These are phyloP conservation scores for Anticlea derivata DNA, from an alignment of 2,888 invertebrate species.

Conservation along the genomic window DNA sequence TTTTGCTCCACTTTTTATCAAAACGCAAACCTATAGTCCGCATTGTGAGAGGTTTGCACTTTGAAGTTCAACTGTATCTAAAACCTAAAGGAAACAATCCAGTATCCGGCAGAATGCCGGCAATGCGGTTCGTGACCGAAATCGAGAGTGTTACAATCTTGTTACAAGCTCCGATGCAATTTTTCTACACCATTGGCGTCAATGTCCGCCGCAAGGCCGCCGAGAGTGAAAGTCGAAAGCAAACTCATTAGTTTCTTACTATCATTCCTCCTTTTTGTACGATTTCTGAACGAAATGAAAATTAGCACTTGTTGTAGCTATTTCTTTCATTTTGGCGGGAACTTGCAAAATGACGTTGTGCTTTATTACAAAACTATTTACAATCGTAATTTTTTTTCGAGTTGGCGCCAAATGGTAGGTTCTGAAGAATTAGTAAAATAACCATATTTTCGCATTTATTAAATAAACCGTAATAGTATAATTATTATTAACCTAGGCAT, in stretches of 20 bases:
- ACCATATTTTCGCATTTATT: too few relatives aligned
- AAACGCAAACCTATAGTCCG: background rate
- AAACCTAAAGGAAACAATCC: background rate
- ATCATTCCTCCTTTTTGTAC: slow-evolving; percentile 43
- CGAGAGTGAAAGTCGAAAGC: slow-evolving; percentile 73
- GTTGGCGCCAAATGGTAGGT: too few relatives aligned
- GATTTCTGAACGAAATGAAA: slow-evolving; percentile 36
- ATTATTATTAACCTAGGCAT: too few relatives aligned
- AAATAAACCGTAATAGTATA: too few relatives aligned
- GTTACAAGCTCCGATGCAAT: slow-evolving; percentile 48
- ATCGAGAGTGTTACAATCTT: slow-evolving; percentile 51
- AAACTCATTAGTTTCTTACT: slow-evolving; percentile 49
- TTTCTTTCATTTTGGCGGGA: too few relatives aligned
- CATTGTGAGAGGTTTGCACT: too few relatives aligned
- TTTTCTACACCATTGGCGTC: slow-evolving; percentile 55
- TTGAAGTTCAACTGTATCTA: too few relatives aligned
- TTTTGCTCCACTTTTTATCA: too few relatives aligned
- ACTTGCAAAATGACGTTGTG: too few relatives aligned
- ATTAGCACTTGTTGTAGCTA: slow-evolving; percentile 2
- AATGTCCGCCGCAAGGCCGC: slow-evolving; percentile 64
- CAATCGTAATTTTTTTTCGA: too few relatives aligned
- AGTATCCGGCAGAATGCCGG: slow-evolving; percentile 7
- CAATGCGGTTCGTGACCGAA: slow-evolving; percentile 48
- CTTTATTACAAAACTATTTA: too few relatives aligned
- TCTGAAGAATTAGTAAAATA: too few relatives aligned